Evolutionary conservation across 2,797 vertebrate genomes (phyloP).

Genomic region (Pelochelys cantorii): DNA sequence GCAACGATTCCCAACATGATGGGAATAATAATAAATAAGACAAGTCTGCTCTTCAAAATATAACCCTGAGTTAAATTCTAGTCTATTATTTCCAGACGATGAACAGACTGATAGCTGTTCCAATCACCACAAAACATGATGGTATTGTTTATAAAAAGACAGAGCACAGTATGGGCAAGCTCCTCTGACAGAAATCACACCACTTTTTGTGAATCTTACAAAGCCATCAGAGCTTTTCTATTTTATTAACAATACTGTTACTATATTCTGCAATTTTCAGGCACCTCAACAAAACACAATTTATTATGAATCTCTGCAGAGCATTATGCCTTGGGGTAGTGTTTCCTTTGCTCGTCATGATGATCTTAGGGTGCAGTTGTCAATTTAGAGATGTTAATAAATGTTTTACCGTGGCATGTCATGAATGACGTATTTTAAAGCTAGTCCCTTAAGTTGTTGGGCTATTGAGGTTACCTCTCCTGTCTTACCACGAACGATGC

Average conservation of each 20-base stretch:
- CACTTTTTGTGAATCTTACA: constrained; percentile 57
- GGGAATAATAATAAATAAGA: background rate
- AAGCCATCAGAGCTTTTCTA: constrained; percentile 54
- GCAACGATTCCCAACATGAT: background rate
- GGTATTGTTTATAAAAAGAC: constrained; percentile 60
- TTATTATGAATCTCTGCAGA: constrained; percentile 42
- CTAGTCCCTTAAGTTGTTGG: constrained; percentile 20
- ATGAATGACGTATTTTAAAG: background rate
- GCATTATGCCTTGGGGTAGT: background rate
- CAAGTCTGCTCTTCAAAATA: constrained; percentile 46
- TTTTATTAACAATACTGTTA: constrained; percentile 65
- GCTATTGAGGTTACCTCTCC: background rate
- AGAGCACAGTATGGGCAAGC: constrained; percentile 8
- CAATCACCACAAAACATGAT: constrained; percentile 40
- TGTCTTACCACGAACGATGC: background rate
- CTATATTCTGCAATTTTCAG: constrained; percentile 51
- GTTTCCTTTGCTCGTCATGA: constrained; percentile 15
- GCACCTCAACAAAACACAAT: constrained; percentile 56
- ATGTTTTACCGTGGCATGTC: background rate
- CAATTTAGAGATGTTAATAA: constrained; percentile 53
- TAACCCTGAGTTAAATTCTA: constrained; percentile 21
- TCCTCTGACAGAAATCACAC: constrained; percentile 54
- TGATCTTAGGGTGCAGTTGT: constrained; percentile 46
- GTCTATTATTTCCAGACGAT: constrained; percentile 47
- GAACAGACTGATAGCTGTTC: constrained; percentile 52